Evolutionary conservation across 2,797 vertebrate genomes (phyloP).

Genomic region (Ptychobarbus kaznakovi): DNA sequence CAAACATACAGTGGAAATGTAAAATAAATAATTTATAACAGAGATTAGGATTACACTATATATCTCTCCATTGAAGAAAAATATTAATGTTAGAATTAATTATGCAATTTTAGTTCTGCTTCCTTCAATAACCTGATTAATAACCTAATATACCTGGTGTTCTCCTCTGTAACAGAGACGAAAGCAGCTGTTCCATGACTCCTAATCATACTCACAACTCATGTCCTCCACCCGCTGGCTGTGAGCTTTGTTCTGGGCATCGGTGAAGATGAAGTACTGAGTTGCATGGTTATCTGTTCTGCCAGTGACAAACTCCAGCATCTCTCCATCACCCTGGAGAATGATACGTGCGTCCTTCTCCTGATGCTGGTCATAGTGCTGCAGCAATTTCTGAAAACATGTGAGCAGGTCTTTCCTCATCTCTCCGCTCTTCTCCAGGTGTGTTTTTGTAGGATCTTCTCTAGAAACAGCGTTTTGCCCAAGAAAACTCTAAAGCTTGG

Average conservation of each 20-base stretch:
- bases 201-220: slow-evolving; percentile 51
- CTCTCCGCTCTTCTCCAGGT: slow-evolving; percentile 46
- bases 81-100: no score
- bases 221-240: slow-evolving; percentile 50
- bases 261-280: slow-evolving; percentile 53
- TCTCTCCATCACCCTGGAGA: slow-evolving; percentile 60
- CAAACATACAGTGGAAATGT: neutral
- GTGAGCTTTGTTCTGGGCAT: slow-evolving; percentile 49
- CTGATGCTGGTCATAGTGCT: slow-evolving; percentile 42
- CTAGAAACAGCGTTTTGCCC: slow-evolving; percentile 39
- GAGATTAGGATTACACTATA: neutral
- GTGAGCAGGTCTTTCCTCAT: slow-evolving; percentile 49
- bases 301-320: slow-evolving; percentile 55
- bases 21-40: neutral
- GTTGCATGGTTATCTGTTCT: slow-evolving; percentile 40
- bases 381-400: slow-evolving; percentile 60
- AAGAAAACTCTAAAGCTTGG: slow-evolving; percentile 49
- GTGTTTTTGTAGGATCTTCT: slow-evolving; percentile 56
- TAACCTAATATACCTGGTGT: neutral
- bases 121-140: neutral
- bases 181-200: neutral
- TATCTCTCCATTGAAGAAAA: no score
- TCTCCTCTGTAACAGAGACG: neutral
- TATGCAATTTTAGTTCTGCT: neutral
- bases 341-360: slow-evolving; percentile 40